Base-by-base conservation (phyloP, 2,113 vertebrate genomes). In the Macquaria australasica region DNA sequence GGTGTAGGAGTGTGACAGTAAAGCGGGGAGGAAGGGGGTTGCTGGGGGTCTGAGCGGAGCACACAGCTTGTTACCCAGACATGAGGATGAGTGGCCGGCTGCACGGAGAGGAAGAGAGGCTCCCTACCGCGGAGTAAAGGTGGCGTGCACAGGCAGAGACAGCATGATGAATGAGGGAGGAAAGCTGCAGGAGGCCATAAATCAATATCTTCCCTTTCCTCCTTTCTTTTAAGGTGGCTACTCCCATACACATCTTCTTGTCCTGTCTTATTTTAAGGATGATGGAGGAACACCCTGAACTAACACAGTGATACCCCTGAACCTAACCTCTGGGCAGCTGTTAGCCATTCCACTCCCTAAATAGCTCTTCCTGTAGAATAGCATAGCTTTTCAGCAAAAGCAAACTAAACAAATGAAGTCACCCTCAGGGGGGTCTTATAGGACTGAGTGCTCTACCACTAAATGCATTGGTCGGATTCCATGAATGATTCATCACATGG, bases 141-240 rank as follows among this genome's bases (percentile, higher is more conserved):
- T 70, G 23, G 66, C 18, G 18, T 83, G 92, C 83, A 78, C 93
- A 86, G 83, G 75, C 93, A 86, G 83, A 73, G 93, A 92, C 86
- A 92, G 92, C 86, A 91, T 95, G 94, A 95, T 94, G 79, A 94
- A 95, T 94, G 93, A 91, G 89, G 83, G 63, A 68, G 70, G 87
- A 86, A 78, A 88, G 64, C 86, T 83, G 87, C 92, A 89, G 92
- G 87, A 91, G 88, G 87, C 84, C 85, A 92, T 94, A 93, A 95
- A 96, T 96, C 95, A 96, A 94, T 95, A 94, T 62, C 87, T 82
- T 83, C 77, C 51, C 84, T 81, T 78, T 79, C 84, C 85, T 86
- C 79, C 78, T 86, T 87, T 90, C 80, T 89, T 86, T 89, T 89
- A 87, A 89, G 87, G 85, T 79, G 84, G 89, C 86, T 87, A 76